Percentiles rank a stretch among this genome's conserved stretches.
phyloP scores from a whole-genome alignment of 2,888 invertebrate genomes.

The Mythimna lalbum region DNA sequence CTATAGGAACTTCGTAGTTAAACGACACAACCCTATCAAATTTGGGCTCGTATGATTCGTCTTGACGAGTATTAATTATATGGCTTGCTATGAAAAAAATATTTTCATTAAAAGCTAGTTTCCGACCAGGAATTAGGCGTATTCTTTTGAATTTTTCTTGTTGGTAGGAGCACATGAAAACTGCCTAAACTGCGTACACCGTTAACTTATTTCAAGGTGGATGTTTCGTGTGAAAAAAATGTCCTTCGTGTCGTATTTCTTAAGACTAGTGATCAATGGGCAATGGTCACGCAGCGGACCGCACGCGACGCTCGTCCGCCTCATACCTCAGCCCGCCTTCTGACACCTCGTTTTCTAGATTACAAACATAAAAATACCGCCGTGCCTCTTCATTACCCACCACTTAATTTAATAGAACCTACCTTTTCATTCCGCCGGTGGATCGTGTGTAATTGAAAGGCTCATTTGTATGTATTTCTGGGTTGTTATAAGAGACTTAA shows the following conservation, averaged over 20 bases:
- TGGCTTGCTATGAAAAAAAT: no score
- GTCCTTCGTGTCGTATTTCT: slow-evolving; percentile 83
- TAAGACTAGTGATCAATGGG: slow-evolving; percentile 84
- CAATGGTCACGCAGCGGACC: slow-evolving; percentile 80
- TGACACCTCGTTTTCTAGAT: slow-evolving; percentile 81
- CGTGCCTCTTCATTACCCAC: slow-evolving; percentile 79
- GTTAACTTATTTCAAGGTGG: slow-evolving; percentile 61
- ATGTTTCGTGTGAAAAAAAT: slow-evolving; percentile 80
- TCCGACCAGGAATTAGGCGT: slow-evolving; percentile 13
- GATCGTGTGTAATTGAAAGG: slow-evolving; percentile 62
- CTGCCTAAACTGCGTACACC: slow-evolving; percentile 43
- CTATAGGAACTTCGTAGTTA: no score
- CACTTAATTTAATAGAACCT: slow-evolving; percentile 74
- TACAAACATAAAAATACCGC: slow-evolving; percentile 82
- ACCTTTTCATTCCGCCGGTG: slow-evolving; percentile 64
- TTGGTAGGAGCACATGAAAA: slow-evolving; percentile 42
- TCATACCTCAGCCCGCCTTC: slow-evolving; percentile 75
- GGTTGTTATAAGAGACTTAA: slow-evolving; percentile 51
- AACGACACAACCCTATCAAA: no score
- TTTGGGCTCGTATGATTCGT: no score
- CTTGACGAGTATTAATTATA: no score
- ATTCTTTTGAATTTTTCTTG: slow-evolving; percentile 4
- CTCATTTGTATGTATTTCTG: slow-evolving; percentile 63
- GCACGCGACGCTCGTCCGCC: slow-evolving; percentile 77
- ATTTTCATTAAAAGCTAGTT: no score